These are phyloP conservation scores for Cryptoprocta ferox DNA, from an alignment of 2,797 vertebrate species.

Conservation along the genomic window DNA sequence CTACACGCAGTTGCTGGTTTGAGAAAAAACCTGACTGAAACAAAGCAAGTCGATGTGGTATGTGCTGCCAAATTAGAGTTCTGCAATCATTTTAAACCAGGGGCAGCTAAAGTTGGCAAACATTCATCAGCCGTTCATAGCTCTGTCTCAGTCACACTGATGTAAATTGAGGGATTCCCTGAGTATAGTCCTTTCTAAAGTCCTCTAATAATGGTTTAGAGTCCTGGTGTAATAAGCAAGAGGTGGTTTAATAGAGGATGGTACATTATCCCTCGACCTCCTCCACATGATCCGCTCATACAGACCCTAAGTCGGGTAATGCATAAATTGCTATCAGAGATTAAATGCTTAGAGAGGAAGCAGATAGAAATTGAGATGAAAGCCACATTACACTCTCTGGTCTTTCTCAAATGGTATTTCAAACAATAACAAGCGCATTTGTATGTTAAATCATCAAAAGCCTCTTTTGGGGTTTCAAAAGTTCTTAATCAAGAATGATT, in stretches of 20 bases:
- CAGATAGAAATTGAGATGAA: background rate
- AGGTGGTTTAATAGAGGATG: background rate
- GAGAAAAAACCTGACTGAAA: background rate
- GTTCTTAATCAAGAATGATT: background rate
- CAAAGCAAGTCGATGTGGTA: background rate
- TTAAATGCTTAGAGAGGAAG: background rate
- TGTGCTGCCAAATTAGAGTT: background rate
- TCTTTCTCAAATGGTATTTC: background rate
- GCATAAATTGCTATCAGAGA: background rate
- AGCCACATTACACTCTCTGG: background rate
- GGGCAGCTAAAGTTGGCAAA: background rate
- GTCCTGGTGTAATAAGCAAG: background rate
- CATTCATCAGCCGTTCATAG: rapidly evolving
- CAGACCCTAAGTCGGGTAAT: background rate
- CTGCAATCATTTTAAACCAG: background rate
- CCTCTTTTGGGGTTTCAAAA: background rate
- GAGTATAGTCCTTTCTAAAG: too few relatives aligned
- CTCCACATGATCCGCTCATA: too few relatives aligned
- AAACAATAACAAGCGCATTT: background rate
- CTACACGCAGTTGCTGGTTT: background rate
- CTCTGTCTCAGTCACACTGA: background rate
- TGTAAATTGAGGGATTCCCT: rapidly evolving
- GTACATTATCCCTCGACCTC: background rate
- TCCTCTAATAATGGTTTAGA: background rate
- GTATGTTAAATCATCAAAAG: background rate